Conservation (phyloP, 2,888 invertebrate species). For the Pyrgus malvae region DNA sequence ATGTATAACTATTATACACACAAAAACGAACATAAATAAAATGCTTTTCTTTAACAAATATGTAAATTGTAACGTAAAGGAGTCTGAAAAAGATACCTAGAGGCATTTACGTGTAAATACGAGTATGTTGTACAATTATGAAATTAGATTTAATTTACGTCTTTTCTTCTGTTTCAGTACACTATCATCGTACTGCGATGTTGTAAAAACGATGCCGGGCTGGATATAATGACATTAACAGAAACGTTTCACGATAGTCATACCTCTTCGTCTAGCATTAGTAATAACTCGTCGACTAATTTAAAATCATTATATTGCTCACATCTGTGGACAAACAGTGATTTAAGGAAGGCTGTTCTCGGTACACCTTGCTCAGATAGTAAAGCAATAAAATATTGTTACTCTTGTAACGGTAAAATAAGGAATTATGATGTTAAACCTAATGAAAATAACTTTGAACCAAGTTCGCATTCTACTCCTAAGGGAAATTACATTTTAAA, state of each 20-base stretch:
- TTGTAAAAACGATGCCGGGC: slow-evolving; percentile 7
- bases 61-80: too few relatives aligned
- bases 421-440: slow-evolving; percentile 69
- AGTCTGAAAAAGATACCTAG: too few relatives aligned
- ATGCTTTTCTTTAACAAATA: too few relatives aligned
- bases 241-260: slow-evolving; percentile 49
- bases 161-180: slow-evolving; percentile 43
- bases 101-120: too few relatives aligned
- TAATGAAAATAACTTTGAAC: slow-evolving; percentile 53
- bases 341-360: slow-evolving; percentile 58
- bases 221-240: slow-evolving; percentile 58
- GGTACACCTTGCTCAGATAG: slow-evolving; percentile 51
- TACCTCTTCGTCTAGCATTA: slow-evolving; percentile 43
- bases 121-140: not conserved
- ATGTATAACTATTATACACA: too few relatives aligned
- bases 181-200: not conserved
- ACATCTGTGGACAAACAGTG: slow-evolving; percentile 67
- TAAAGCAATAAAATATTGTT: slow-evolving; percentile 63
- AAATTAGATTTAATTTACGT: not conserved
- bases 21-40: too few relatives aligned
- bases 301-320: slow-evolving; percentile 69
- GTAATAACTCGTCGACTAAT: slow-evolving; percentile 53
- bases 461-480: slow-evolving; percentile 69
- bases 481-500: slow-evolving; percentile 43
- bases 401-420: slow-evolving; percentile 70